phyloP scores from a whole-genome alignment of 37 sponge, comb jelly and placozoan genomes.

The Haliclona indistincta region DNA sequence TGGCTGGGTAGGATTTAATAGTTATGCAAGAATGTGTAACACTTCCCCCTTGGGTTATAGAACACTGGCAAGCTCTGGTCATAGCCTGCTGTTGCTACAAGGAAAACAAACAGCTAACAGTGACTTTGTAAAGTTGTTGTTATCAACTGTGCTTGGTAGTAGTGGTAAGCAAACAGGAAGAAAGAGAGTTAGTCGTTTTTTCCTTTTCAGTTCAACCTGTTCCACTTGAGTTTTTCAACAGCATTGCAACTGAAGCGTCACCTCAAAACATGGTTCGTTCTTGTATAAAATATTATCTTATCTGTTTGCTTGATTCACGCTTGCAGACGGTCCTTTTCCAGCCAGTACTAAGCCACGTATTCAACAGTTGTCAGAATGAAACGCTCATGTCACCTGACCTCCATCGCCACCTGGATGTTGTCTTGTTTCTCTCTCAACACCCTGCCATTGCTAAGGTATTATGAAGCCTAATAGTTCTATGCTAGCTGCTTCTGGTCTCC shows the following conservation, averaged over 20 bases:
- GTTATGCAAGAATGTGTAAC: background rate
- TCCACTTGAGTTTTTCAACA: conserved; percentile 19
- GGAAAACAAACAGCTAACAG: too few relatives aligned
- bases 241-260: background rate
- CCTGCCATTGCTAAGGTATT: conserved; percentile 20
- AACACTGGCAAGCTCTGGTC: background rate
- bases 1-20: conserved; percentile 23
- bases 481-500: background rate
- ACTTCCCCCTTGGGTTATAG: background rate
- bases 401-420: background rate
- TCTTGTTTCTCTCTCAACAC: conserved; percentile 16
- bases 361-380: background rate
- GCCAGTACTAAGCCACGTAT: conserved; percentile 7
- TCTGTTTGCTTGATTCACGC: background rate
- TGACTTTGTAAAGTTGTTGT: conserved; percentile 13
- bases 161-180: background rate
- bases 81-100: background rate
- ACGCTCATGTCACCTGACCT: conserved; percentile 12
- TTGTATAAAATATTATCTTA: conserved; percentile 4
- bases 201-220: background rate
- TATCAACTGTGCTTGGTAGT: background rate
- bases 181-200: background rate
- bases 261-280: background rate
- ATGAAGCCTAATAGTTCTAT: background rate
- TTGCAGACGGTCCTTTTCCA: conserved; percentile 31